Base-by-base conservation (phyloP, 2,113 vertebrate species). In the Morphnarchus princeps region DNA sequence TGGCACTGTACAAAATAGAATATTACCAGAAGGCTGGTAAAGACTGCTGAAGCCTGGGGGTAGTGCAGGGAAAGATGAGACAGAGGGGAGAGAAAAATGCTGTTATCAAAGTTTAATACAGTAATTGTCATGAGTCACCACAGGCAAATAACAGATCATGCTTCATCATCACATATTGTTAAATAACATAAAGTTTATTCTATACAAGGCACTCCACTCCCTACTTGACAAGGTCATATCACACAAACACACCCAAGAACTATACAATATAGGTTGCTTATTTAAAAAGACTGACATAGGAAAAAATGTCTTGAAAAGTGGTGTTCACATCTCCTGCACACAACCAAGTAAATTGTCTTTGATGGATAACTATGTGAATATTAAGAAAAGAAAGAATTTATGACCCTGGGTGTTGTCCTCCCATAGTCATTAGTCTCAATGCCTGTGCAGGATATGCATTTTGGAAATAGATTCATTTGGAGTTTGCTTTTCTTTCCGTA, bases 21-120 rank as follows among this genome's bases (percentile, higher is more conserved):
- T 91, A 97, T 98, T 96, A 97, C 80, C 96, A 95, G 95, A 97
- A 98, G 63, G 59, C 55, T 87, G 40, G 72, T 91, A 84, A 92
- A 96, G 87, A 80, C 45, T 79, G 77, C 67, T 83, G 65, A 90
- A 92, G 57, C 72, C 89, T 65, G 47, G 10, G 73, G 76, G 15
- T 89, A 84, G 29, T 78, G 32, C 59, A 65, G 40, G 24, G 22
- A 95, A 94, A 95, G 57, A 87, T 40, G 84, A 90, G 66, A 87
- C 89, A 93, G 42, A 82, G 22, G 13, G 26, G 61, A 91, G 26
- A n/a, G 52, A 83, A 92, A 92, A 82, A 61, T 57, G 38, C 34
- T 38, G 20, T 94, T 97, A 95, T 97, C 69, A 94, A 96, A 97
- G 47, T 96, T 96, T 95, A 96, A 96, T 97, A 69, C 42, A 77